Conservation (phyloP, 92 coral and sea anemone genomes). For the Actinostola sp. region DNA sequence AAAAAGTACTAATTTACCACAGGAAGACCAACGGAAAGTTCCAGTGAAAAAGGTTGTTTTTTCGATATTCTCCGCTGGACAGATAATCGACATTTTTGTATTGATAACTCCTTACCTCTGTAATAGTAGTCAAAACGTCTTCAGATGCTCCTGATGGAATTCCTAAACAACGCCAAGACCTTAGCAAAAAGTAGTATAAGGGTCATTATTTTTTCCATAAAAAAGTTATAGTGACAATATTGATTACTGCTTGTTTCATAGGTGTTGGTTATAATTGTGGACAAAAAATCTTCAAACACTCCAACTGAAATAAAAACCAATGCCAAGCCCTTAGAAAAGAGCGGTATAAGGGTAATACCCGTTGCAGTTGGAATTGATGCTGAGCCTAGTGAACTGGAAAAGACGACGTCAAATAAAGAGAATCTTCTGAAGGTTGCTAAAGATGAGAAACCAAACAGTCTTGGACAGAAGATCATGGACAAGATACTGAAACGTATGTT, state of each 20-base stretch:
- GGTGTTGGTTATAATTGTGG: constrained; percentile 70
- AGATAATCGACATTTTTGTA: too few species aligned
- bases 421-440: constrained; percentile 66
- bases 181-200: not conserved
- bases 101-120: too few species aligned
- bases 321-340: constrained; percentile 52
- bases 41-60: too few species aligned
- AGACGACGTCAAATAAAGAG: constrained; percentile 71
- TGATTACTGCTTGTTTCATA: constrained; percentile 17
- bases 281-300: constrained; percentile 46
- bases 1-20: too few species aligned
- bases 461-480: constrained; percentile 79
- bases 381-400: constrained; percentile 55
- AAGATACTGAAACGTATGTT: constrained; percentile 70
- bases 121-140: too few species aligned
- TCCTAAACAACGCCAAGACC: not conserved
- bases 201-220: not conserved
- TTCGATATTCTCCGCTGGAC: too few species aligned
- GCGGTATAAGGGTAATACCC: constrained; percentile 64
- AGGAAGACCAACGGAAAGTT: too few species aligned
- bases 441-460: constrained; percentile 55
- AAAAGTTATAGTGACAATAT: not conserved
- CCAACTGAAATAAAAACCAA: constrained; percentile 49
- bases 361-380: constrained; percentile 81
- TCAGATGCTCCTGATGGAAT: not conserved